phyloP scores from a whole-genome alignment of 2,797 vertebrate species.

The Malacoraja senta region DNA sequence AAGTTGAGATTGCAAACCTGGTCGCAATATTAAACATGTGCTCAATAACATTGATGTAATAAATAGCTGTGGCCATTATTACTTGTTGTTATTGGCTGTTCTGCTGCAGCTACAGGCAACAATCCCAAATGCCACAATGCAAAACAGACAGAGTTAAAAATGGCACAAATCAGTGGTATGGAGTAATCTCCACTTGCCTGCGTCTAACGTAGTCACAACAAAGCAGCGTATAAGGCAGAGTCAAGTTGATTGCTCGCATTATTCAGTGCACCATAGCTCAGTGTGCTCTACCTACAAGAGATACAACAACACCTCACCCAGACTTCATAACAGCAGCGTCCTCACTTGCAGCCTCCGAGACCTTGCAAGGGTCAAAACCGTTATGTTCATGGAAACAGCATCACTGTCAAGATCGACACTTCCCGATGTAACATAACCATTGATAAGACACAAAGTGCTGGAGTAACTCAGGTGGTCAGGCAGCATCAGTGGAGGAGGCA shows the following conservation, averaged over 20 bases:
- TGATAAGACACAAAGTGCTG: too few species aligned
- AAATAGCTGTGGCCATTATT: constrained; percentile 23
- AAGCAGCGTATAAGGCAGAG: background rate
- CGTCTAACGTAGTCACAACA: background rate
- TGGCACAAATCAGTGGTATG: background rate
- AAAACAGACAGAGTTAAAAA: constrained; percentile 14
- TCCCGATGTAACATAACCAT: background rate
- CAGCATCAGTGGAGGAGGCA: too few species aligned
- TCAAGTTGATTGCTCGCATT: background rate
- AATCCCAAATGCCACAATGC: constrained; percentile 25
- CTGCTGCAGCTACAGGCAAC: constrained; percentile 15
- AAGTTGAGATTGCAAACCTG: background rate
- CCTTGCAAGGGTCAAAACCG: background rate
- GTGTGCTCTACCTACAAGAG: background rate
- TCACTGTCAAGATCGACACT: background rate
- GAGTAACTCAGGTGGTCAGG: too few species aligned
- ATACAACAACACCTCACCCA: background rate
- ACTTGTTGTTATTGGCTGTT: background rate
- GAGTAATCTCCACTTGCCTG: background rate
- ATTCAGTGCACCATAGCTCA: background rate
- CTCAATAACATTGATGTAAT: constrained; percentile 15
- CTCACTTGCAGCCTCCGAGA: background rate
- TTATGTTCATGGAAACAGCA: background rate
- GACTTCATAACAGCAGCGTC: background rate
- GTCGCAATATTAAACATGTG: background rate